Percentiles rank a stretch among this genome's conserved stretches.
These are phyloP conservation scores for Dexiosoma caninum DNA, from an alignment of 2,888 invertebrate genomes.

Conservation along the genomic window DNA sequence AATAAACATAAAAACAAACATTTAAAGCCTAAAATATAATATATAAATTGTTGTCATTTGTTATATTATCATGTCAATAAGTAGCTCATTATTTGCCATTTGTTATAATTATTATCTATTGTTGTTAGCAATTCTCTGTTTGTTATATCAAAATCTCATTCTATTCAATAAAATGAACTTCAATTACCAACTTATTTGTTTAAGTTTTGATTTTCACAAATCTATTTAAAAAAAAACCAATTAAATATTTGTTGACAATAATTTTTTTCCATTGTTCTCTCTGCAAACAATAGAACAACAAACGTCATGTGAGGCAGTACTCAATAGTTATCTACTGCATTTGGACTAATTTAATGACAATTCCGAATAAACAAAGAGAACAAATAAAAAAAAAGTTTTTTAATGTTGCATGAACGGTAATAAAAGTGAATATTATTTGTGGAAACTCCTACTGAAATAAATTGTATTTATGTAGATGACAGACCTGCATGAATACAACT, in stretches of 20 bases:
- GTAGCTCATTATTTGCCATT: no score
- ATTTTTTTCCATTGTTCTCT: slow-evolving; percentile 5
- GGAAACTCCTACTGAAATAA: slow-evolving; percentile 20
- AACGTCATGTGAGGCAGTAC: no score
- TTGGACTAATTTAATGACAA: slow-evolving; percentile 22
- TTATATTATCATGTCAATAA: no score
- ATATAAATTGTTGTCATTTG: no score
- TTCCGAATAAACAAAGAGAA: slow-evolving; percentile 11
- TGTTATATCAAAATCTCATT: no score
- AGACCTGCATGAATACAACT: slow-evolving; percentile 9
- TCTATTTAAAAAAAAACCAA: background rate
- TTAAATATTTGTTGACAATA: slow-evolving; percentile 6
- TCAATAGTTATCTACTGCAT: no score
- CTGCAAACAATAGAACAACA: slow-evolving; percentile 8
- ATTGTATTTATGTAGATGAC: background rate
- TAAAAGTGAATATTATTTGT: slow-evolving; percentile 19
- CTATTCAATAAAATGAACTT: background rate
- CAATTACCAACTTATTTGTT: slow-evolving; percentile 4
- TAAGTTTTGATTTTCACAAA: background rate
- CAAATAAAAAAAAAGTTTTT: background rate
- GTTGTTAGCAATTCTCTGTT: no score
- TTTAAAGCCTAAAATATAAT: no score
- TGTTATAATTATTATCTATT: no score
- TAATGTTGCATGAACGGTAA: slow-evolving; percentile 33
- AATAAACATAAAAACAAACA: no score